These are phyloP conservation scores for Sphenodon punctatus DNA, from an alignment of 2,797 vertebrate species.

Conservation along the genomic window DNA sequence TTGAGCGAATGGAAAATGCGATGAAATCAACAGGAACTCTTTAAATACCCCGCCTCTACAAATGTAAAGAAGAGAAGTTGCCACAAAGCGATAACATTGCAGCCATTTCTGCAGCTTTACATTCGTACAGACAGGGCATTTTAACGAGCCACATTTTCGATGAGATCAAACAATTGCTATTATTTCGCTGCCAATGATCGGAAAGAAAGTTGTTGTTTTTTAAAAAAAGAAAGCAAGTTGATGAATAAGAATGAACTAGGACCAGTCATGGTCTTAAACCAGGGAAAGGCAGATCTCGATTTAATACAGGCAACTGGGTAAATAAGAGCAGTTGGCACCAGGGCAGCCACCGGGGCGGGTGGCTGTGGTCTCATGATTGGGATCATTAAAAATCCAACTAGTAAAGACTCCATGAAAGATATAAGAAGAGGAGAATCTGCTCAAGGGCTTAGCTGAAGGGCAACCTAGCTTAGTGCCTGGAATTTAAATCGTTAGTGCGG, in stretches of 20 bases:
- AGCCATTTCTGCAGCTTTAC: neutral
- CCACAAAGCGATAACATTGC: neutral
- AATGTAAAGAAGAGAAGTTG: too few species aligned
- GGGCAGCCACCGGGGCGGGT: neutral
- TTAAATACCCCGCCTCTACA: too few species aligned
- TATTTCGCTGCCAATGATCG: neutral
- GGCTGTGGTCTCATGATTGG: neutral
- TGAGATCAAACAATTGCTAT: neutral
- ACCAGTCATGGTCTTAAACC: neutral
- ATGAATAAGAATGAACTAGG: neutral
- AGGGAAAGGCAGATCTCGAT: neutral
- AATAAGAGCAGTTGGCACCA: neutral
- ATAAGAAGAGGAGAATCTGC: neutral
- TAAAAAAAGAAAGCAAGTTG: neutral
- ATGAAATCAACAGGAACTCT: too few species aligned
- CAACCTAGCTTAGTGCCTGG: neutral
- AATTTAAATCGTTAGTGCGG: accelerated
- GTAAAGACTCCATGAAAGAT: neutral
- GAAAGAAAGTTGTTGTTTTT: too few species aligned
- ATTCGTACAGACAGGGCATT: neutral
- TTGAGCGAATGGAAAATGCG: too few species aligned
- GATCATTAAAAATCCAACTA: neutral
- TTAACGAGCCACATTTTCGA: neutral
- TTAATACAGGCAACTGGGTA: neutral
- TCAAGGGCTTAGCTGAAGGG: accelerated